Evolutionary conservation across 2,888 invertebrate genomes (phyloP), one percentile per base, ranked within the genome.

Genomic region (Brenthis ino): DNA sequence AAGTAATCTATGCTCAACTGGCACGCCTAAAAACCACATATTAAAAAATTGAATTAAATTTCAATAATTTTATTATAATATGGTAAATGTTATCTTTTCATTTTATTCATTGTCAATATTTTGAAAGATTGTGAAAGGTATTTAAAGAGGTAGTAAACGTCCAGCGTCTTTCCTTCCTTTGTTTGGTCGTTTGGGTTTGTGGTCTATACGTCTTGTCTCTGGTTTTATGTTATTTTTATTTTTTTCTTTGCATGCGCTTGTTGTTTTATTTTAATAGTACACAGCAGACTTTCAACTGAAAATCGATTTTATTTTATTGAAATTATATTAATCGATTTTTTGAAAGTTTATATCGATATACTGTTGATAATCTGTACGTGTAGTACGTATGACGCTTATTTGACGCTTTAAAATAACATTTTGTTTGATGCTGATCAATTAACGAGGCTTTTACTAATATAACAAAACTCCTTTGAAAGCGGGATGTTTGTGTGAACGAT

Each of bases 401-500:
- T 63, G 63, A 51, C 63, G 63, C 51, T 53, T 53, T 11, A 53
- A 16, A 53, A n/a, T 16, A n/a, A 16, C 6, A 1, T 53, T 6
- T 16, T 16, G 13, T 54, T 54, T 63, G 53, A 54, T 53, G 63
- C 63, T 63, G 63, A 13, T 43, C 53, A 2, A 20, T 37, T 63
- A 63, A 63, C 37, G 20, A 53, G 37, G 37, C 53, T 67, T 57
- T 69, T 70, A 78, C 74, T 79, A 75, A 79, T 65, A 64, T 69
- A 76, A 77, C 75, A 80, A 77, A 79, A 77, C 75, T 71, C 71
- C 76, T 84, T 72, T 86, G 89, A 86, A 82, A 86, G 89, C 77
- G 83, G 81, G 87, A 88, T 81, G 88, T 82, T 76, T 85, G 88
- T 82, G 78, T 86, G 88, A 82, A 80, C 76, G 82, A 81, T 66